Base-by-base conservation (phyloP, 2,888 invertebrate species). In the Synergus itoensis region DNA sequence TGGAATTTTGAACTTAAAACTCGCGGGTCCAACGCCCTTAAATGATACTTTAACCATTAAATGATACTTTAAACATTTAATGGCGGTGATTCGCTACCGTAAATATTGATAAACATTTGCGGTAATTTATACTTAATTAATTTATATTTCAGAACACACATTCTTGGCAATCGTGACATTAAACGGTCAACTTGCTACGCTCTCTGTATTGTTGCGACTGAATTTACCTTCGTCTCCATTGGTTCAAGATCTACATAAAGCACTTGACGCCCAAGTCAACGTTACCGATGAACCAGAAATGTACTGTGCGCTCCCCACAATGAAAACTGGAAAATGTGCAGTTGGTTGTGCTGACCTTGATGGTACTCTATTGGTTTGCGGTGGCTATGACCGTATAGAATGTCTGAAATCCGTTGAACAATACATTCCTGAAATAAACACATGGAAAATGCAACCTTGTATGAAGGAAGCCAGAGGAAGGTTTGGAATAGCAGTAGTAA, bases 371-470 rank as follows among this genome's bases (percentile, higher is more conserved):
- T 92, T 97, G 84, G 97, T 96, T 80, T 96, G 96, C 93, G 97
- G 96, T 88, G 96, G 96, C 11, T 97, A 98, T 93, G 97, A 97
- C 93, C 94, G 97, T 84, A 96, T 96, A 63, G 96, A 97, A 90
- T 97, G 97, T 90, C 93, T 98, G 86, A 94, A 94, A 84, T 94
- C 95, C 28, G 96, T 95, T 0, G 97, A 97, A 92, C 94, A 94
- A 65, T 98, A 96, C 93, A 94, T 95, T 88, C 95, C 96, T 7
- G 93, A 93, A 75, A 92, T 92, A 5, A 97, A 97, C 92, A 92
- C 92, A 77, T 98, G 98, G 97, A 90, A 92, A 63, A 90, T 93
- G 40, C 92, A 96, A 88, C 94, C 96, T 0, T 94, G 94, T 83
- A 96, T 98, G 97, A 94, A 94, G 78, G 94, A 95, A 83, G 95